Conservation (phyloP, 37 sponge, comb jelly and placozoan genomes). For the Cliona cf. orientalis region DNA sequence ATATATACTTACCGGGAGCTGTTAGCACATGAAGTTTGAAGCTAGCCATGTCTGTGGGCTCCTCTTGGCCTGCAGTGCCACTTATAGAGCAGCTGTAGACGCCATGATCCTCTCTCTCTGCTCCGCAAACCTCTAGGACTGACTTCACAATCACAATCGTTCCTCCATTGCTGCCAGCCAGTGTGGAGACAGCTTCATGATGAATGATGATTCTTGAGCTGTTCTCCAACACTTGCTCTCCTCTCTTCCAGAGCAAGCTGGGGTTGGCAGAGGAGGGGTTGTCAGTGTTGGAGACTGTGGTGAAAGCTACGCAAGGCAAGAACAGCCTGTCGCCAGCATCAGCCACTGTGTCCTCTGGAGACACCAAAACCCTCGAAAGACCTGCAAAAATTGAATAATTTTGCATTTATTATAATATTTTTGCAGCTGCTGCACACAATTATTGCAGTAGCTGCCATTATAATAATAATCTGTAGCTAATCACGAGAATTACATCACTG, state of each 20-base stretch:
- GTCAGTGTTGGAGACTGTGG: not conserved
- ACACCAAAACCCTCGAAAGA: not conserved
- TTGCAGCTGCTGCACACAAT: not conserved
- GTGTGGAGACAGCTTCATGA: not conserved
- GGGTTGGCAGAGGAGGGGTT: not conserved
- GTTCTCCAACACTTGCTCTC: not conserved
- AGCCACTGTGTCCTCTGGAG: not conserved
- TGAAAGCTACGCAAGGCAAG: slow-evolving; percentile 9
- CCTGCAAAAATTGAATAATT: not conserved
- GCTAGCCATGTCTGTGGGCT: no score
- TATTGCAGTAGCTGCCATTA: not conserved
- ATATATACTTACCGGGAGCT: no score
- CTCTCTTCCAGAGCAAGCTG: not conserved
- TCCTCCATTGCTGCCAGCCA: not conserved
- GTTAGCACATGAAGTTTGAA: no score
- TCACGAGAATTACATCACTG: no score
- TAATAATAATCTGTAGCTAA: not conserved
- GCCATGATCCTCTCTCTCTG: not conserved
- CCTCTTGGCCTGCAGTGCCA: no score
- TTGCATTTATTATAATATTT: not conserved
- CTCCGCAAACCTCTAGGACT: not conserved
- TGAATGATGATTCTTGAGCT: not conserved
- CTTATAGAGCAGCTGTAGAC: not conserved
- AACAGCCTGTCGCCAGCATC: not conserved
- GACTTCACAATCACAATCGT: not conserved